These are phyloP conservation scores for Enteromius treurensis DNA, from an alignment of 2,797 vertebrate species.

Conservation along the genomic window DNA sequence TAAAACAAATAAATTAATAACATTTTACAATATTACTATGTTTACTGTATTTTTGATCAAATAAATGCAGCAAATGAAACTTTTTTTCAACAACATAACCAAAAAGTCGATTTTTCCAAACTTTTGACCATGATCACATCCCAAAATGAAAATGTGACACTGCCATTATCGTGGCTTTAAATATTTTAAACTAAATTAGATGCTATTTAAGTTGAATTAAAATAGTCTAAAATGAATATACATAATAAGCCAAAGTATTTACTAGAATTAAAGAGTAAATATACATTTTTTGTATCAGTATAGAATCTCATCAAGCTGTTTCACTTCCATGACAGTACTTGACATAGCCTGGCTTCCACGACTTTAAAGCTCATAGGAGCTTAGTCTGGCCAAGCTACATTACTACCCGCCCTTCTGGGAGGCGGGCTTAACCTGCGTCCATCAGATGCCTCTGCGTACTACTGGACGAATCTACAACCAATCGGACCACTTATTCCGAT, in stretches of 20 bases:
- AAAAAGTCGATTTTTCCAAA: background rate
- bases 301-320: background rate
- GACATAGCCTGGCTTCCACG: background rate
- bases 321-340: background rate
- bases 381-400: too few species aligned
- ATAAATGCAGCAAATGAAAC: background rate
- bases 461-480: too few species aligned
- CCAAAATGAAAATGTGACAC: background rate
- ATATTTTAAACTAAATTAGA: background rate
- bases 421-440: too few species aligned
- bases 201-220: background rate
- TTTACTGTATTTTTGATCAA: background rate
- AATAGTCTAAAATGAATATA: background rate
- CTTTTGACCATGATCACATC: background rate
- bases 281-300: background rate
- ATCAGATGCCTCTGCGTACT: too few species aligned
- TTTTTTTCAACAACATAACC: background rate
- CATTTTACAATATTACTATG: background rate
- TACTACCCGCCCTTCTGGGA: too few species aligned
- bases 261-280: background rate
- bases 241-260: background rate
- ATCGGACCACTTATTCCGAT: too few species aligned
- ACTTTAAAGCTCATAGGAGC: too few species aligned
- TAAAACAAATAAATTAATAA: background rate
- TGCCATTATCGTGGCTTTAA: background rate